Conservation (phyloP, 2,113 vertebrate genomes). For the Istiophorus platypterus region DNA sequence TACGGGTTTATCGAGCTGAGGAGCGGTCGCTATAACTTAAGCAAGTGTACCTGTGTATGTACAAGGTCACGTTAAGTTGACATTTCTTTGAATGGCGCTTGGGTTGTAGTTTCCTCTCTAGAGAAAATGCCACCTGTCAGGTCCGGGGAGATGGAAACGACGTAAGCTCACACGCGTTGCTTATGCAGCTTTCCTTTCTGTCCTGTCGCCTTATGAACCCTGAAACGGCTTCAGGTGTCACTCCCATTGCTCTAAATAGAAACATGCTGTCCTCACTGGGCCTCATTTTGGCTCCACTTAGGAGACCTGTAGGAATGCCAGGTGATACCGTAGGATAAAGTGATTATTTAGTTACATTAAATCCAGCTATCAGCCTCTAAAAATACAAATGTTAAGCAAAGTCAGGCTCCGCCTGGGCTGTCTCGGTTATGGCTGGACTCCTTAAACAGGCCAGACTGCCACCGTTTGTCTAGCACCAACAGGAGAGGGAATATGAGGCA, state of each 20-base stretch:
- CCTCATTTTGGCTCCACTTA: background rate
- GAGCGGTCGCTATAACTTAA: background rate
- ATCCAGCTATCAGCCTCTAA: background rate
- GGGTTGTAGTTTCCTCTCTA: background rate
- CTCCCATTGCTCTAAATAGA: background rate
- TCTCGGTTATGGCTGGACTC: too few species aligned
- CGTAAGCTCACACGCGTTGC: slow-evolving; percentile 14
- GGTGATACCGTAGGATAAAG: background rate
- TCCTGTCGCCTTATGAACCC: background rate
- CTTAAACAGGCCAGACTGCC: slow-evolving; percentile 35
- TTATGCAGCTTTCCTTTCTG: slow-evolving; percentile 41
- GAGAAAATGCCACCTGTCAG: slow-evolving; percentile 29
- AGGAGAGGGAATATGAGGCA: slow-evolving; percentile 20
- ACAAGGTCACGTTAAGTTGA: background rate
- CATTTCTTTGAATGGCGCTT: slow-evolving; percentile 13
- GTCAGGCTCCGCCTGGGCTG: background rate
- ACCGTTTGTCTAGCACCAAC: slow-evolving; percentile 24
- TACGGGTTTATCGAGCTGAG: background rate
- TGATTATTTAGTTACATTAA: background rate
- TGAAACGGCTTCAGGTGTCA: background rate
- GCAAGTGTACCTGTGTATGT: background rate
- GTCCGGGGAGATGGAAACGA: background rate
- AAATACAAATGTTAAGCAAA: background rate
- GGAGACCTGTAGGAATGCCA: background rate
- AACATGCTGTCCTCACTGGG: background rate